Evolutionary conservation across 2,113 vertebrate genomes (phyloP), one percentile per base, ranked within the genome.

Genomic region (Neopipo cinnamomea): DNA sequence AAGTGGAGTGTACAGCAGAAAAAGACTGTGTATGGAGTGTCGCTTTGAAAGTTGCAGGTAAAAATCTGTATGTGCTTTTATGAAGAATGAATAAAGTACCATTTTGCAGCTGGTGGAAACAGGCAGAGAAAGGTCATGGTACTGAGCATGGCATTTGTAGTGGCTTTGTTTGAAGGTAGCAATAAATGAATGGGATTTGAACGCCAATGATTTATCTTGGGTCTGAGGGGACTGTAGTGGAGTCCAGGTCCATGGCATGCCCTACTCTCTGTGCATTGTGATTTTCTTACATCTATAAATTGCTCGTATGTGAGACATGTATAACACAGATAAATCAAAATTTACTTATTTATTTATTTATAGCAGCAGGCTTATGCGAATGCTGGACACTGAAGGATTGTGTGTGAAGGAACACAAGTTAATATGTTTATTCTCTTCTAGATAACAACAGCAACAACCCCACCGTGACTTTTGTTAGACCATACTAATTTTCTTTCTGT

Each of bases 101-200:
- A 5, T 59, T 80, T 87, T 41, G 5, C 70, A 8, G 0, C 0
- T 62, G 16, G 23, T 70, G 9, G 11, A 80, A 76, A 56, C 2
- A 14, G 50, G 17, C 55, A 8, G 3, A 30, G 18, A 53, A 76
- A 35, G 53, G 46, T 73, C 71, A 12, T 55, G 22, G 47, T 24
- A 5, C 67, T 44, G 41, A 87, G 67, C 0, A 0, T 50, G 35
- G 25, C 55, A 46, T 82, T 87, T 65, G 35, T 31, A 41, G 35
- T 53, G 50, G 24, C n/a, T 78, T 81, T 0, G 0, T 65, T 49
- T 87, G 73, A 74, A 79, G 63, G 41, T 30, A 21, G 47, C 1
- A 1, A 22, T 41, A 14, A 84, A 62, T 59, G 47, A 80, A n/a
- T 13, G 22, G 6, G 23, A 50, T 42, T 44, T 5, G 5, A 53